Evolutionary conservation across 2,888 invertebrate genomes (phyloP).

Genomic region (Colletes collaris): DNA sequence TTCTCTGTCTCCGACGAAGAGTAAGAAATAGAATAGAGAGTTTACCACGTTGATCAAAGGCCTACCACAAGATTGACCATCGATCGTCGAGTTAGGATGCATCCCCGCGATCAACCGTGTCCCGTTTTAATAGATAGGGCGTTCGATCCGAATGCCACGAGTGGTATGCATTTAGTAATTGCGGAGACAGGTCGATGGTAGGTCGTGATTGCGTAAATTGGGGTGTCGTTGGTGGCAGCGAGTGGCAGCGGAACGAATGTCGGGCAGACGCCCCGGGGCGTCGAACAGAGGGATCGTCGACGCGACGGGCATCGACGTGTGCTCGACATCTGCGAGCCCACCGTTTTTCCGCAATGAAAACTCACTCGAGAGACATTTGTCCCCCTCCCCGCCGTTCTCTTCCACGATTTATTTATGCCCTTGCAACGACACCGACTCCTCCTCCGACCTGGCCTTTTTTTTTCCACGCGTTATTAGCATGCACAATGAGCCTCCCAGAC

Average conservation of each 20-base stretch:
- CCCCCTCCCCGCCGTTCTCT: conserved; percentile 11
- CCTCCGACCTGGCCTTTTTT: conserved; percentile 42
- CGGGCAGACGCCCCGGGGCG: conserved; percentile 66
- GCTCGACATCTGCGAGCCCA: conserved; percentile 72
- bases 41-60: too few relatives aligned
- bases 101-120: neutral
- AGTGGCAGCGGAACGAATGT: conserved; percentile 11
- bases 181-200: conserved; percentile 23
- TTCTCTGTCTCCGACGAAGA: too few relatives aligned
- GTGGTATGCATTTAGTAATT: conserved; percentile 44
- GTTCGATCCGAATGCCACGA: neutral
- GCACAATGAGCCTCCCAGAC: conserved; percentile 49
- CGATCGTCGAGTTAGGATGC: too few relatives aligned
- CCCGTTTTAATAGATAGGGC: neutral
- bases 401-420: conserved; percentile 33
- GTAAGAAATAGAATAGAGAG: too few relatives aligned
- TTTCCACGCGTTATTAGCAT: conserved; percentile 65
- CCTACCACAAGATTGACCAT: too few relatives aligned
- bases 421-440: neutral
- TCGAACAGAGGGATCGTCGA: conserved; percentile 64
- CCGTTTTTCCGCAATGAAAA: conserved; percentile 67
- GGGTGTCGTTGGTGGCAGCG: conserved; percentile 22
- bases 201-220: conserved; percentile 60
- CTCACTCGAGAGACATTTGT: conserved; percentile 22
- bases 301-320: conserved; percentile 48